Percentiles rank a stretch among this genome's conserved stretches.
phyloP scores from a whole-genome alignment of 1,140 invertebrate genomes.

The Caenorhabditis elegans region DNA sequence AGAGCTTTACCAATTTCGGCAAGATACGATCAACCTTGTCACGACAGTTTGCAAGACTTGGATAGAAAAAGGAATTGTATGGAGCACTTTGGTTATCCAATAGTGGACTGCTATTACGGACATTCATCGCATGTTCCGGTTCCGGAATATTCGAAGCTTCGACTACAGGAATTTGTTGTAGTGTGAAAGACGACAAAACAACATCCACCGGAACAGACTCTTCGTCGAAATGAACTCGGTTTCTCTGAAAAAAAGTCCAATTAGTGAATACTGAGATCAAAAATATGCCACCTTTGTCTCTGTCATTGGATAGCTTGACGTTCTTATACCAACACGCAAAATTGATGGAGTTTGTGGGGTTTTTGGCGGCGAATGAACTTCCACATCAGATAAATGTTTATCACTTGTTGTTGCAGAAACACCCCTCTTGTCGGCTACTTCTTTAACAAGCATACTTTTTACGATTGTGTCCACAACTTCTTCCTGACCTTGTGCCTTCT shows the following conservation, averaged over 20 bases:
- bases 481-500: too few relatives aligned
- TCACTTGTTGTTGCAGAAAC: not conserved
- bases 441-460: too few relatives aligned
- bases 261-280: too few relatives aligned
- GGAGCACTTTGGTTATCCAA: too few relatives aligned
- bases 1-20: not conserved
- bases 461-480: too few relatives aligned
- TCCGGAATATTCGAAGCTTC: too few relatives aligned
- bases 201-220: too few relatives aligned
- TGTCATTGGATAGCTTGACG: not conserved
- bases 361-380: not conserved
- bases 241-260: not conserved
- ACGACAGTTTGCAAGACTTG: not conserved
- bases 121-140: too few relatives aligned
- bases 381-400: too few relatives aligned
- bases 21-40: not conserved
- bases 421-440: not conserved
- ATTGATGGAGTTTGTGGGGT: not conserved
- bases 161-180: too few relatives aligned
- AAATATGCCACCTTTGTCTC: conserved; percentile 12
- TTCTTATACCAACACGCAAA: not conserved
- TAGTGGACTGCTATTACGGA: too few relatives aligned
- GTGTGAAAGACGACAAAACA: too few relatives aligned
- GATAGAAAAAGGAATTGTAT: not conserved
- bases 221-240: not conserved